Conservation (phyloP, 1,140 invertebrate genomes). For the Brachionus rotundiformis region DNA sequence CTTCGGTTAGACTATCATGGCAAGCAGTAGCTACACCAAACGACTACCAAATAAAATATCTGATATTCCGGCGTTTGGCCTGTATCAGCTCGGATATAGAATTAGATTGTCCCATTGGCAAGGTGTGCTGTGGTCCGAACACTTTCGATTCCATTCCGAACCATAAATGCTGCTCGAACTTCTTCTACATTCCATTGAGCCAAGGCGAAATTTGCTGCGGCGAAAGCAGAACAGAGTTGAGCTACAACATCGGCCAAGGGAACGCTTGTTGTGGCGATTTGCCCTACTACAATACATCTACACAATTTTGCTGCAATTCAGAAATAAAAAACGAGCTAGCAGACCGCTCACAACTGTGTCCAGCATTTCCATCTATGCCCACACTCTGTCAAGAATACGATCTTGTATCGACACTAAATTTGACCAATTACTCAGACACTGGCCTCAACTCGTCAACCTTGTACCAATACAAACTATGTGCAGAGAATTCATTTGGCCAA, state of each 20-base stretch:
- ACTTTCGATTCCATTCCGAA: neutral
- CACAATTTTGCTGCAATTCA: slow-evolving; percentile 42
- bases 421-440: neutral
- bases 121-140: slow-evolving; percentile 24
- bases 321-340: neutral
- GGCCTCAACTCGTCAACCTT: neutral
- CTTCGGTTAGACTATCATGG: slow-evolving; percentile 1
- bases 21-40: slow-evolving; percentile 1
- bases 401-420: neutral
- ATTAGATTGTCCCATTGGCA: neutral
- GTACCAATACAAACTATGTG: slow-evolving; percentile 12
- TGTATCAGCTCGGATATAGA: neutral
- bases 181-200: neutral
- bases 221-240: neutral
- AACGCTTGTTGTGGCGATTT: neutral
- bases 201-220: slow-evolving; percentile 29
- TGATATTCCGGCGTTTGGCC: neutral
- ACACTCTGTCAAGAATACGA: neutral
- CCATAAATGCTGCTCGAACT: slow-evolving; percentile 10
- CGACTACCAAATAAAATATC: neutral
- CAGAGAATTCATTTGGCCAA: neutral
- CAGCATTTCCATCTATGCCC: neutral
- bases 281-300: neutral
- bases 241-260: slow-evolving; percentile 3
- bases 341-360: neutral